Evolutionary conservation across 2,113 vertebrate species (phyloP).

Genomic region (Zapornia atra): DNA sequence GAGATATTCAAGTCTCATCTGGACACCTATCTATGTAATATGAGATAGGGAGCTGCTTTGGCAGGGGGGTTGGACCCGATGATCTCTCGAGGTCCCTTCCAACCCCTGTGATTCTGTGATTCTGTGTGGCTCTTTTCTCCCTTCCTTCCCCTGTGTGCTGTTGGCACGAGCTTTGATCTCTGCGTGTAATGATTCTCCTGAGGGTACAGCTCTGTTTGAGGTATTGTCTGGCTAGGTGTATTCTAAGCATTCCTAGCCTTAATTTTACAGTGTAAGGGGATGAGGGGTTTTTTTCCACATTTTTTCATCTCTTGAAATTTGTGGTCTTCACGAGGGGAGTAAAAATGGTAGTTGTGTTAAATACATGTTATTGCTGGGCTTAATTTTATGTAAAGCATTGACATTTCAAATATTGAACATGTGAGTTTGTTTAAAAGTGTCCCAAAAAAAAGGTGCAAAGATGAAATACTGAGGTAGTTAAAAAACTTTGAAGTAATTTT

Average conservation of each 20-base stretch:
- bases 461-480: neutral
- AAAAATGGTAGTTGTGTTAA: neutral
- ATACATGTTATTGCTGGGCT: neutral
- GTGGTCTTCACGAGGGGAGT: neutral
- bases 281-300: neutral
- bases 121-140: neutral
- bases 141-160: neutral
- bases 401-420: neutral
- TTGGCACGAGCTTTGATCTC: neutral
- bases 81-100: too few species aligned
- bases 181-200: rapidly evolving
- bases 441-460: neutral
- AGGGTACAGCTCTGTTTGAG: neutral
- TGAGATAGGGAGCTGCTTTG: too few species aligned
- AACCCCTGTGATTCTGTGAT: too few species aligned
- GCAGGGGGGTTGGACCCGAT: too few species aligned
- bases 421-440: neutral
- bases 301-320: neutral
- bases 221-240: neutral
- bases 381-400: neutral
- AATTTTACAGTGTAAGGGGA: neutral
- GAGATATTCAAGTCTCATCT: too few species aligned
- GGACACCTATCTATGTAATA: too few species aligned
- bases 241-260: neutral
- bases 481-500: neutral